phyloP scores from a whole-genome alignment of 2,888 invertebrate species.

The Eueremaeus valkanovi region DNA sequence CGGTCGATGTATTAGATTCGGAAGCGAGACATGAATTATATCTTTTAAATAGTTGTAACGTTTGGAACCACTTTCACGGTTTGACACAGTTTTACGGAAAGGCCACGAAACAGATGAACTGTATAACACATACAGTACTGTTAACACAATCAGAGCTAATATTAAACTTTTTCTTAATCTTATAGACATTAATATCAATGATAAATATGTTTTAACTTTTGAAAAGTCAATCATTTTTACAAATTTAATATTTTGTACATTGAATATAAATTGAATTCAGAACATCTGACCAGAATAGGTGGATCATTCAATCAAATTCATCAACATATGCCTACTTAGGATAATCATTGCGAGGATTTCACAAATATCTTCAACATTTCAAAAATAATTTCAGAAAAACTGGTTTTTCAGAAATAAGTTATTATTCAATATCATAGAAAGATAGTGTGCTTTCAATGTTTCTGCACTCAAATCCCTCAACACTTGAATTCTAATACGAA shows the following conservation, averaged over 20 bases:
- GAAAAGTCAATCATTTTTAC: not conserved
- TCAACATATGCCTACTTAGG: too few relatives aligned
- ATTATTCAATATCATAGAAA: too few relatives aligned
- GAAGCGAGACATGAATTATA: not conserved
- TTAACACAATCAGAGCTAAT: not conserved
- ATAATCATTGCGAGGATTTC: too few relatives aligned
- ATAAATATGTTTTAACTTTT: not conserved
- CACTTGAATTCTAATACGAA: too few relatives aligned
- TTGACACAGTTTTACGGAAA: not conserved
- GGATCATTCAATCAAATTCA: too few relatives aligned
- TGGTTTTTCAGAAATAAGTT: too few relatives aligned
- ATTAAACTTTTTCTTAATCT: not conserved
- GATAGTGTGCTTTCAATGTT: too few relatives aligned
- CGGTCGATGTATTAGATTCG: not conserved
- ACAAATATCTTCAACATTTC: too few relatives aligned
- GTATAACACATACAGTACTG: not conserved
- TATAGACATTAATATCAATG: not conserved
- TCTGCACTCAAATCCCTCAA: too few relatives aligned
- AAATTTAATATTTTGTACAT: not conserved
- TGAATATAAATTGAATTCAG: too few relatives aligned
- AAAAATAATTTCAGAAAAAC: too few relatives aligned
- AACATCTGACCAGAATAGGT: too few relatives aligned
- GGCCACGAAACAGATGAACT: not conserved
- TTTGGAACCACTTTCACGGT: not conserved
- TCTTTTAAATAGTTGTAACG: not conserved